Conservation (phyloP, 2,113 vertebrate species). For the Pontoporia blainvillei region DNA sequence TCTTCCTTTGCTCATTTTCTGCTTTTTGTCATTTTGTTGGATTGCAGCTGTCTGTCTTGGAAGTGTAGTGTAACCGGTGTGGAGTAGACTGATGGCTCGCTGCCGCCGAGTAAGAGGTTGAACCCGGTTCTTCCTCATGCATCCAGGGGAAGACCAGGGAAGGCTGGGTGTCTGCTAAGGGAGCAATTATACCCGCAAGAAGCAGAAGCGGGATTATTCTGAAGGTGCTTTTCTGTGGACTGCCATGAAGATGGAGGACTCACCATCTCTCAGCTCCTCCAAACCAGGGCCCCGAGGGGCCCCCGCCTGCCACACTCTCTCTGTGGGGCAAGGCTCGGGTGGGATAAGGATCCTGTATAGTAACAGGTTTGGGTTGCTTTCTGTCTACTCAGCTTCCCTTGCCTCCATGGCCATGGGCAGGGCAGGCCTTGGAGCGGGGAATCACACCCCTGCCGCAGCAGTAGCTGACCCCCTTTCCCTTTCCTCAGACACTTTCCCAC, state of each 20-base stretch:
- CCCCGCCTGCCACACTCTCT: neutral
- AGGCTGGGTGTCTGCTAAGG: neutral
- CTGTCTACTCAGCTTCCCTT: neutral
- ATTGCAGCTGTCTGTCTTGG: neutral
- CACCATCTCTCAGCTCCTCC: neutral
- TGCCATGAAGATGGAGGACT: no score
- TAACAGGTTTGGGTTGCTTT: neutral
- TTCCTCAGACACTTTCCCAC: neutral
- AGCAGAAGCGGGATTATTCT: neutral
- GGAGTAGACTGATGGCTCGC: neutral
- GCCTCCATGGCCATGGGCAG: neutral
- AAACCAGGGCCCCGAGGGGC: neutral
- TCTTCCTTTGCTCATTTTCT: neutral
- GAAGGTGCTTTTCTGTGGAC: neutral
- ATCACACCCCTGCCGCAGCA: neutral
- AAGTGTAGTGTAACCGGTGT: neutral
- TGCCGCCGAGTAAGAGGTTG: neutral
- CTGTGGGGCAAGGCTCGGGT: neutral
- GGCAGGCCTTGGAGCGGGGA: neutral
- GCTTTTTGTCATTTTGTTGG: neutral
- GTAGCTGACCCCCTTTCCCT: neutral
- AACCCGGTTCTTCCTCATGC: neutral
- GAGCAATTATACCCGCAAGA: neutral
- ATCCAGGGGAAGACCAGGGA: neutral
- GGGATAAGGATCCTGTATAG: neutral